phyloP scores from a whole-genome alignment of 2,113 vertebrate species.

The Malurus elegans region DNA sequence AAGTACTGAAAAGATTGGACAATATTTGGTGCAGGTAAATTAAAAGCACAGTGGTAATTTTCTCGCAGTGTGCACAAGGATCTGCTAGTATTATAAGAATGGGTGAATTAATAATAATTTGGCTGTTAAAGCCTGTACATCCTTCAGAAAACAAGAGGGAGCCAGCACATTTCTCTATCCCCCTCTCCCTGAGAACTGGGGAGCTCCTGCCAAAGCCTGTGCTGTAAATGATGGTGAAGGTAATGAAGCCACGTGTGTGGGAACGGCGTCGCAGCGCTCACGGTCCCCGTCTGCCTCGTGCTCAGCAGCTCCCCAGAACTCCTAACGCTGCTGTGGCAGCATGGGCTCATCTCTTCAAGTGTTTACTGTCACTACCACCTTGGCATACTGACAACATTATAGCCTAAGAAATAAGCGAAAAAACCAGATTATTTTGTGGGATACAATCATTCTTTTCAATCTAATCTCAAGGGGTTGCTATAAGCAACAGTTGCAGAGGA shows the following conservation, averaged over 20 bases:
- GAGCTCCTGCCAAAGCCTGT: not conserved
- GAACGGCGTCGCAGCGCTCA: not conserved
- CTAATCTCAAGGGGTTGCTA: not conserved
- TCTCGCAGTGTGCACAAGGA: not conserved
- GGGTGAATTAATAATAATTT: not conserved
- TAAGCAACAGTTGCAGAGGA: not conserved
- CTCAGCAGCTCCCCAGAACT: not conserved
- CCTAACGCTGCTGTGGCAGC: not conserved
- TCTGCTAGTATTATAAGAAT: not conserved
- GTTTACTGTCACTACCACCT: not conserved
- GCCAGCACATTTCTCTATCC: not conserved
- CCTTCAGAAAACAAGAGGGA: constrained; percentile 1
- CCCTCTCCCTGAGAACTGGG: not conserved
- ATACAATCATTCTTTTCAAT: not conserved
- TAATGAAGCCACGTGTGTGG: not conserved
- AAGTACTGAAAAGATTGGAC: not conserved
- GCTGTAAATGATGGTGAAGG: not conserved
- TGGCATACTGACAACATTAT: not conserved
- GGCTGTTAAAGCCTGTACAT: not conserved
- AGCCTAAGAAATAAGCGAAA: not conserved
- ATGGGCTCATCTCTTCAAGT: not conserved
- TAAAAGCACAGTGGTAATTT: not conserved
- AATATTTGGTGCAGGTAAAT: not conserved
- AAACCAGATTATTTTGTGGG: not conserved
- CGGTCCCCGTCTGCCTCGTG: not conserved